Conservation (phyloP, 2,797 vertebrate species). For the Molossus molossus region DNA sequence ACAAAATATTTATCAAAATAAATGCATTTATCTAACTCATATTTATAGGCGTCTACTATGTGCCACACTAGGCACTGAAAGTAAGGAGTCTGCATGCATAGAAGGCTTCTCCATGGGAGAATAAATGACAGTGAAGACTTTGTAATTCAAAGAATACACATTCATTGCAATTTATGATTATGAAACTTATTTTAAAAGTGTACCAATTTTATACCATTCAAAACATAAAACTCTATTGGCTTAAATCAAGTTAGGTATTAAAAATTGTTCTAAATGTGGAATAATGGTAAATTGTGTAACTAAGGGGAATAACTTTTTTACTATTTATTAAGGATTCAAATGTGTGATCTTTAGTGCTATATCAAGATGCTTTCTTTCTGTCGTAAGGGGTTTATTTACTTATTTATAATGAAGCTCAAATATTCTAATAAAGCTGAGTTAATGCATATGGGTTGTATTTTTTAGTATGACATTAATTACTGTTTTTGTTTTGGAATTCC, state of each 20-base stretch:
- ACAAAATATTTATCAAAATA: conserved; percentile 56
- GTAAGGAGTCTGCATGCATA: neutral
- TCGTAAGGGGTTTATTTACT: neutral
- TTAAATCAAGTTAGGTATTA: conserved; percentile 45
- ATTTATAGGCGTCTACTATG: too few species aligned
- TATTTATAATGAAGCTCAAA: conserved; percentile 45
- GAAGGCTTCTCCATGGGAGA: neutral
- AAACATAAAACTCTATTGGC: neutral
- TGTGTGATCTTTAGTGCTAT: neutral
- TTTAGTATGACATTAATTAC: neutral
- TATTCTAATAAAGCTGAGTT: neutral
- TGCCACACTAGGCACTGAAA: neutral
- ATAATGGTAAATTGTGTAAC: neutral
- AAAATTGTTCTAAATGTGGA: neutral
- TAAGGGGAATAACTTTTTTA: neutral
- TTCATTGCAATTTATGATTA: neutral
- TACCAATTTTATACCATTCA: neutral
- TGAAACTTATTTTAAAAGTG: conserved; percentile 35
- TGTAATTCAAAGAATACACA: neutral
- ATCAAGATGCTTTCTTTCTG: neutral
- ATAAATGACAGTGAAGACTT: conserved; percentile 24
- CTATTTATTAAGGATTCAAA: conserved; percentile 1
- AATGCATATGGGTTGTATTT: neutral
- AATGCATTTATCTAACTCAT: neutral
- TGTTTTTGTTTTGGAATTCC: neutral